Conservation (phyloP, 2,797 vertebrate genomes). For the Tiaroga cobitis region DNA sequence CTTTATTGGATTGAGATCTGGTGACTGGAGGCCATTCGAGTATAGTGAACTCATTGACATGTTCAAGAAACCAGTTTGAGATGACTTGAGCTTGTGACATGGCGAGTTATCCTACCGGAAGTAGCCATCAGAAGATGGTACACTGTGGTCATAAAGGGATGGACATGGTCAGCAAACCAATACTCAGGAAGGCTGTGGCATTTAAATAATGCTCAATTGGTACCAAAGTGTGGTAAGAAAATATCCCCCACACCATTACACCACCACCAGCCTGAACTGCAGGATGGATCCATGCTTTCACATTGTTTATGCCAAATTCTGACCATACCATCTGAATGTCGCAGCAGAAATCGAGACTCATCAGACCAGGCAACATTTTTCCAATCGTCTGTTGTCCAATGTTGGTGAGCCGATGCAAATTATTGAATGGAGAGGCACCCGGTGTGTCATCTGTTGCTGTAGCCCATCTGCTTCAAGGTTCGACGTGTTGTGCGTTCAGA, state of each 20-base stretch:
- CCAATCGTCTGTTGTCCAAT: not conserved
- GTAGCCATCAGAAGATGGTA: not conserved
- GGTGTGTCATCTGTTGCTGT: not conserved
- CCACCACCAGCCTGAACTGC: not conserved
- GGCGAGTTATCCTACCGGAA: not conserved
- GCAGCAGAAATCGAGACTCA: conserved; percentile 28
- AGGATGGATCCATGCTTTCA: conserved; percentile 54
- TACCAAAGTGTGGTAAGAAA: not conserved
- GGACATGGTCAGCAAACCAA: not conserved
- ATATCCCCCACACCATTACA: not conserved
- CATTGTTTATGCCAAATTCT: conserved; percentile 56
- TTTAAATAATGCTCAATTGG: not conserved
- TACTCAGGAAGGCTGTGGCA: not conserved
- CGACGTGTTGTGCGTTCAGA: too few relatives aligned
- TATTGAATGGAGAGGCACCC: not conserved
- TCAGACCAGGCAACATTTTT: not conserved
- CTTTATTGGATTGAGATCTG: not conserved
- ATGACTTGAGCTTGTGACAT: not conserved
- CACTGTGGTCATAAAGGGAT: not conserved
- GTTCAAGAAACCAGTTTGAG: too few relatives aligned
- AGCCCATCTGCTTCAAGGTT: not conserved
- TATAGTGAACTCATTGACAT: not conserved
- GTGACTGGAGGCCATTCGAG: not conserved
- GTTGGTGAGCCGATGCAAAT: not conserved
- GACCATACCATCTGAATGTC: conserved; percentile 37